Conservation (phyloP, 2,797 vertebrate genomes). For the Etheostoma nigrum region DNA sequence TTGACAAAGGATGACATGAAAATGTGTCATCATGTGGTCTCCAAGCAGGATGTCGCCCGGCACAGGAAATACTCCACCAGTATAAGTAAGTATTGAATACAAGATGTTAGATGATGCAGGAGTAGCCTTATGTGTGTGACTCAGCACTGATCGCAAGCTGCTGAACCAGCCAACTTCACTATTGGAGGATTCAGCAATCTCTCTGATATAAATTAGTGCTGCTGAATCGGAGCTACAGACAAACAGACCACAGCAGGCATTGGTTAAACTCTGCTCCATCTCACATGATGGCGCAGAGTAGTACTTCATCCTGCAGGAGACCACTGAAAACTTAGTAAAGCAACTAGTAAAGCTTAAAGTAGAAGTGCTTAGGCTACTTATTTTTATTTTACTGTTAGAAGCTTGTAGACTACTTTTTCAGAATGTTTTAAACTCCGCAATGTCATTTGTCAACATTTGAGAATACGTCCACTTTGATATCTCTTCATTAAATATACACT, state of each 20-base stretch:
- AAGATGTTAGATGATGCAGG: slow-evolving; percentile 3
- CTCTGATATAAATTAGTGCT: slow-evolving; percentile 11
- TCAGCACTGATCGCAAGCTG: slow-evolving; percentile 39
- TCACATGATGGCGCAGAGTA: background rate
- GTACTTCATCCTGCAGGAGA: background rate
- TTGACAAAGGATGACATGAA: slow-evolving; percentile 9
- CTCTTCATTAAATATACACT: background rate
- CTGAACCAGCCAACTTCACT: slow-evolving; percentile 22
- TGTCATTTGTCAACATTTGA: background rate
- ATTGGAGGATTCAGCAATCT: slow-evolving; percentile 28
- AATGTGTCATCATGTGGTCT: slow-evolving; percentile 9
- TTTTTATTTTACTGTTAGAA: background rate
- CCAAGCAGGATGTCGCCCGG: slow-evolving; percentile 2
- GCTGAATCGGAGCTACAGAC: slow-evolving; percentile 22
- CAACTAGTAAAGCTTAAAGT: background rate
- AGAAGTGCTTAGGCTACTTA: background rate
- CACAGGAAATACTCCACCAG: background rate
- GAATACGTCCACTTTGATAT: background rate
- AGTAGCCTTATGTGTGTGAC: slow-evolving; percentile 22
- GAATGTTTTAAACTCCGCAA: background rate
- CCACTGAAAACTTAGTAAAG: background rate
- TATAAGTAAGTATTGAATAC: background rate
- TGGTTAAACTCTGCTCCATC: slow-evolving; percentile 22
- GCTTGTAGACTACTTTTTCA: background rate
- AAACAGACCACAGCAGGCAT: slow-evolving; percentile 17